phyloP scores from a whole-genome alignment of 2,888 invertebrate species.

The Blera fallax region DNA sequence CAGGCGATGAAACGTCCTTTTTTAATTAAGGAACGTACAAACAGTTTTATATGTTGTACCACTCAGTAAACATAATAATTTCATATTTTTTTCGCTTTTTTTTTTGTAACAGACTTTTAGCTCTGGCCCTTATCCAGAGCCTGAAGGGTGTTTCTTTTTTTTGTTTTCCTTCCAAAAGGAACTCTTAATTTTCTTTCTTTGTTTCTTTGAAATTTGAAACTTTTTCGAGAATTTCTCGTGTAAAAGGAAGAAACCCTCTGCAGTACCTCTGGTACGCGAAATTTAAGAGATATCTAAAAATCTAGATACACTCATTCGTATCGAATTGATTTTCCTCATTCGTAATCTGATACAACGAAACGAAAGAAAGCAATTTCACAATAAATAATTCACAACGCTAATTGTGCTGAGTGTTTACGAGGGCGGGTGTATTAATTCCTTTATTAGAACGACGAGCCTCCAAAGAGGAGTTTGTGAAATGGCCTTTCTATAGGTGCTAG shows the following conservation, averaged over 20 bases:
- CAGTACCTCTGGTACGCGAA: neutral
- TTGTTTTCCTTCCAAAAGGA: neutral
- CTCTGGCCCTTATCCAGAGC: neutral
- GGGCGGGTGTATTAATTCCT: constrained; percentile 9
- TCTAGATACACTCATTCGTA: neutral
- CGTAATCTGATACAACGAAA: neutral
- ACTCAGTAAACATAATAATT: constrained; percentile 17
- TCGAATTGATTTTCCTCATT: neutral
- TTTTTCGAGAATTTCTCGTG: neutral
- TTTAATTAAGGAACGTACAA: constrained; percentile 25
- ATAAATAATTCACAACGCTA: constrained; percentile 43
- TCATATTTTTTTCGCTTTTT: neutral
- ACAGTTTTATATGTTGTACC: constrained; percentile 8
- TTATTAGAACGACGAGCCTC: constrained; percentile 3
- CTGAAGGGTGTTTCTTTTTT: neutral
- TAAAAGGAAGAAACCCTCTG: neutral
- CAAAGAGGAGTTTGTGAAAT: neutral
- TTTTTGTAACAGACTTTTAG: neutral
- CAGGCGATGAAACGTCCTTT: constrained; percentile 1
- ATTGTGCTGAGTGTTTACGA: constrained; percentile 24
- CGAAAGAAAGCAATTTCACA: constrained; percentile 21
- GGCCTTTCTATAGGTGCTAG: neutral
- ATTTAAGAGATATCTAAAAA: neutral
- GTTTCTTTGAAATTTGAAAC: constrained; percentile 4
- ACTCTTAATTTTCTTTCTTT: neutral